Conservation (phyloP, 1,140 invertebrate species). For the Lucilia sericata region DNA sequence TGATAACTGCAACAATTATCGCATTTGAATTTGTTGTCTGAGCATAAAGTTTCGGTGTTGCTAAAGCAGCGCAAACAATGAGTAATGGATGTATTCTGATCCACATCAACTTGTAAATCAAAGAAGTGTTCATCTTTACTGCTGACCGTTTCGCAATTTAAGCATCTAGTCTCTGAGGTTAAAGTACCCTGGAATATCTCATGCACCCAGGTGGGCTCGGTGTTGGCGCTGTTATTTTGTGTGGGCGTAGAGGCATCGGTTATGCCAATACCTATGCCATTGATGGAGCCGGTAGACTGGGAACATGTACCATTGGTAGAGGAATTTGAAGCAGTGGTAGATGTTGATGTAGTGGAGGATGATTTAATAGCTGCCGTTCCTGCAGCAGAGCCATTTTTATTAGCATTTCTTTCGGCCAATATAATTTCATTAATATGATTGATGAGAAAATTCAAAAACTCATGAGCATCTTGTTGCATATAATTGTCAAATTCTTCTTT, state of each 20-base stretch:
- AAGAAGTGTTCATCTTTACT: conserved; percentile 99
- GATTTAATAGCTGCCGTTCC: conserved; percentile 51
- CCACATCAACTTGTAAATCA: conserved; percentile 98
- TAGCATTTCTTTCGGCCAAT: conserved; percentile 85
- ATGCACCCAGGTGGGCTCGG: conserved; percentile 98
- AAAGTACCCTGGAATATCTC: conserved; percentile 99
- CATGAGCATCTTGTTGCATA: conserved; percentile 99
- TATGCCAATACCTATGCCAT: conserved; percentile 65
- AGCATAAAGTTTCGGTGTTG: conserved; percentile 98
- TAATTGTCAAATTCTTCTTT: conserved; percentile 99
- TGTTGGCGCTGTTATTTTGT: conserved; percentile 68
- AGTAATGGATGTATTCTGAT: conserved; percentile 99
- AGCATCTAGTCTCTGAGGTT: conserved; percentile 98
- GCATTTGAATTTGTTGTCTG: conserved; percentile 99
- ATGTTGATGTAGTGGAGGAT: conserved; percentile 46
- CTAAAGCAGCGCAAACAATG: conserved; percentile 98
- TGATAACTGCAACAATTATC: conserved; percentile 99
- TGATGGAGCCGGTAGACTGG: conserved; percentile 62
- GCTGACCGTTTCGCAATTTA: conserved; percentile 99
- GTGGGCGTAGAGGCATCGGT: conserved; percentile 53
- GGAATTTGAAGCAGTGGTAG: conserved; percentile 56
- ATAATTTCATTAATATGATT: conserved; percentile 97
- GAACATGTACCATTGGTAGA: conserved; percentile 69
- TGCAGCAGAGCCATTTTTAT: conserved; percentile 67
- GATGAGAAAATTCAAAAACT: conserved; percentile 98